A percentile compares a stretch with the other conserved stretches of the same genome.
Conservation (phyloP, 2,888 invertebrate species). For the Metallyticus violacea region DNA sequence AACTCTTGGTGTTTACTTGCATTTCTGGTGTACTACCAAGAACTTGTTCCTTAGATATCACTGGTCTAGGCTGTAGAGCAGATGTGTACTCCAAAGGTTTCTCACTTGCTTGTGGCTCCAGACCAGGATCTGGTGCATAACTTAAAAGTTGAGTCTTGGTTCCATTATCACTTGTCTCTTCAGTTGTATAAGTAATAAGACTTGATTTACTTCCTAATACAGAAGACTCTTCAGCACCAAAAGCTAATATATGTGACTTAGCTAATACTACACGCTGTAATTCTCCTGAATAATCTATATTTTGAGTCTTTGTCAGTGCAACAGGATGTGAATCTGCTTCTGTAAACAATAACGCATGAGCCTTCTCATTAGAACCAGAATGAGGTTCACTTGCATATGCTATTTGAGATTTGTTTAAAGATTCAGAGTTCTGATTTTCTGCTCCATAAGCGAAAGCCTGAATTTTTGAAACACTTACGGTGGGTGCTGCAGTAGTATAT, state of each 20-base stretch:
- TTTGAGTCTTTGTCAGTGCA: not conserved
- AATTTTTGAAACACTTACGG: not conserved
- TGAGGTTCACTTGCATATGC: conserved; percentile 5
- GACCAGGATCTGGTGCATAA: not conserved
- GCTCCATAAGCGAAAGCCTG: not conserved
- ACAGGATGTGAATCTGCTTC: not conserved
- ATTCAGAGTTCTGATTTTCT: not conserved
- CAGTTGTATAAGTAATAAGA: not conserved
- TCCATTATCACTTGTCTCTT: not conserved
- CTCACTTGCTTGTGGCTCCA: not conserved
- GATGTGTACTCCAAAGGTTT: not conserved
- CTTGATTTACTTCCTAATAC: not conserved
- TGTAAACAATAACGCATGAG: conserved; percentile 1
- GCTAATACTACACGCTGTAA: conserved; percentile 12
- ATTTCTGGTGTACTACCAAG: not conserved
- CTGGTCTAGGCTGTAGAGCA: not conserved
- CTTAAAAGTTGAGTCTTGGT: not conserved
- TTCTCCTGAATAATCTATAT: not conserved
- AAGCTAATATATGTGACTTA: not conserved
- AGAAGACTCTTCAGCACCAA: not conserved
- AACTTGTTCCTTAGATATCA: not conserved
- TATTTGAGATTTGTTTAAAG: conserved; percentile 10
- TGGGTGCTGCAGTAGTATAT: conserved; percentile 1
- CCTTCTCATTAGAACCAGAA: conserved; percentile 4
- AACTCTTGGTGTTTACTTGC: not conserved